Conservation (phyloP, 2,113 vertebrate species). For the Sinocyclocheilus anshuiensis region DNA sequence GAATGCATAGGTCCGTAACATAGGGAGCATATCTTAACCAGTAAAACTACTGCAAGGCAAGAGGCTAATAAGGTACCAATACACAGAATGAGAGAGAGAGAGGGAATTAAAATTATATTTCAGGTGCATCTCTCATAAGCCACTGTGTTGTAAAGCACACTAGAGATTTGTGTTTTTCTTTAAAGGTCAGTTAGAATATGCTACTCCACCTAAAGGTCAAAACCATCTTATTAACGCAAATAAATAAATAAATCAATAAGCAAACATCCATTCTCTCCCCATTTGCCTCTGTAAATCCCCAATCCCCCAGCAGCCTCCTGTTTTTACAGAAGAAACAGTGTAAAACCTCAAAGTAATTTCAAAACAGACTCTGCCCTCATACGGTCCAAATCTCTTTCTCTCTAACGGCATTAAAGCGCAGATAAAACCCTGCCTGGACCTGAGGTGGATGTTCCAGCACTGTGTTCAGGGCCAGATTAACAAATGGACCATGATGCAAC, state of each 20-base stretch:
- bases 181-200: constrained; percentile 56
- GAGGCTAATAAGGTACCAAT: constrained; percentile 12
- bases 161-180: constrained; percentile 45
- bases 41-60: neutral
- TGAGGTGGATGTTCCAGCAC: constrained; percentile 12
- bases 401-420: constrained; percentile 16
- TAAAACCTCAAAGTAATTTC: constrained; percentile 19
- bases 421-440: constrained; percentile 20
- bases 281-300: neutral
- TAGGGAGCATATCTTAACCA: neutral
- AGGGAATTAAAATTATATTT: constrained; percentile 35
- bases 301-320: neutral
- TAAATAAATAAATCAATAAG: constrained; percentile 38
- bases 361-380: constrained; percentile 19
- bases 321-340: constrained; percentile 19
- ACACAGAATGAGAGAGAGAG: constrained; percentile 1
- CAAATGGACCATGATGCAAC: constrained; percentile 19
- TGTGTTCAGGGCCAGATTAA: constrained; percentile 32
- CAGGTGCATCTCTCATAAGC: constrained; percentile 41
- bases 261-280: constrained; percentile 19
- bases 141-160: constrained; percentile 38
- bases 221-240: constrained; percentile 48
- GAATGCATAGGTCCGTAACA: constrained; percentile 15
- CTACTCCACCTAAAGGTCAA: constrained; percentile 57
- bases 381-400: constrained; percentile 27